Evolutionary conservation across 2,888 invertebrate species (phyloP), one percentile per base, ranked within the genome.

Genomic region (Choreutis nemorana): DNA sequence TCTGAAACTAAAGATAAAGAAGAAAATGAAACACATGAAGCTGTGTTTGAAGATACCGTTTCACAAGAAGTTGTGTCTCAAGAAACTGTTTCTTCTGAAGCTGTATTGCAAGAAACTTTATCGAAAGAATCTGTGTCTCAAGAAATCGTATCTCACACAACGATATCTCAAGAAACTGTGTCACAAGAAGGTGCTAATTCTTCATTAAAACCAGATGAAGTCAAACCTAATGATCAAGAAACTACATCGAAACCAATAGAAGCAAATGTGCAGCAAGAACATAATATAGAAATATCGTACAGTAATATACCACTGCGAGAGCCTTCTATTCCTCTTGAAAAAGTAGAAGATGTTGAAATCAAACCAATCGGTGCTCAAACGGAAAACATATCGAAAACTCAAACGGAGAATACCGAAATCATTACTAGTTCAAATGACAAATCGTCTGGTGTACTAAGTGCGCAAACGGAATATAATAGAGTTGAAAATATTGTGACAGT

Each of bases 331-430:
- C 75, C 72, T 9, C 48, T 77, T 11, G 78, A 78, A 14, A 77
- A 72, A 47, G 70, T 72, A 14, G 73, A 75, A 52, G 73, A 71
- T 39, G 54, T 77, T 22, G 78, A 78, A 54, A 78, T 79, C 12
- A 79, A 77, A 35, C 77, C 79, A 1, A 73, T 78, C 26, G 65
- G 66, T 10, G 56, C 65, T 26, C 50, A 56, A 6, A 45, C 53
- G n/a, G 64, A 64, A 42, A 47, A 64, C 3, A 53, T 72, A 21
- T 64, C 67, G 4, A 77, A 71, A 45, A 54, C 70, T 6, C 65
- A 60, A 12, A 57, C 62, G 28, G 60, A 67, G 40, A 70, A 56
- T 20, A 77, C 77, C 15, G 73, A 77, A 63, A 75, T 73, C 3
- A 66, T 64, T 13, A 67, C 58, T 3, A 67, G 54, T 26, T 50